Base-by-base conservation (phyloP, 92 coral and sea anemone species). In the Palythoa grandiflora region DNA sequence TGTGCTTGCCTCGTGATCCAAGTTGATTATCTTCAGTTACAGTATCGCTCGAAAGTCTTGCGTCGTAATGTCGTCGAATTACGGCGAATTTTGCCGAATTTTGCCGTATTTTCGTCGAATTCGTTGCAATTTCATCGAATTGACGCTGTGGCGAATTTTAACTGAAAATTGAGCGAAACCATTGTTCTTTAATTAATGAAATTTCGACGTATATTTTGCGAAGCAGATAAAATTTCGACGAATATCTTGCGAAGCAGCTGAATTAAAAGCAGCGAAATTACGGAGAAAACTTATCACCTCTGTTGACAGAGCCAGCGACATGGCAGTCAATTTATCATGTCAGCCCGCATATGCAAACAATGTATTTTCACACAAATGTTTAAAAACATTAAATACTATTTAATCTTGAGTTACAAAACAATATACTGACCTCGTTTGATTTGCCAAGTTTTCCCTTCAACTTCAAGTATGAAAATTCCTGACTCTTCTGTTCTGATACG, bases 191-290 rank as follows among this genome's bases (percentile, higher is more conserved):
- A 68, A 68, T 68, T 10, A 68, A 39, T 11, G 39, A 68, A 68
- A 68, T 68, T 68, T 20, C 1, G 73, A 68, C 73, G 39, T 68
- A 21, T 36, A 68, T 21, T 36, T 68, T 65, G 71, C 28, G 11
- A 65, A 65, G 71, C 38, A 65, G 38, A 65, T n/a, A n/a, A n/a
- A n/a, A n/a, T n/a, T n/a, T n/a, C n/a, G n/a, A n/a, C n/a, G n/a
- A n/a, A n/a, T n/a, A n/a, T n/a, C n/a, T n/a, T n/a, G n/a, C n/a
- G n/a, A n/a, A n/a, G n/a, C n/a, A n/a, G n/a, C n/a, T n/a, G 71
- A 65, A 17, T 65, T 65, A 17, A 65, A 65, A 65, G 71, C 71
- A 65, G 71, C 37, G 71, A 65, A 65, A 65, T 65, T 65, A 65
- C 71, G 36, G 36, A 65, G 71, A 65, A 57, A 65, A 65, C 71